Percentiles rank a stretch among this genome's conserved stretches.
Conservation (phyloP, 1,140 invertebrate species). For the Andrena cerasifolii region DNA sequence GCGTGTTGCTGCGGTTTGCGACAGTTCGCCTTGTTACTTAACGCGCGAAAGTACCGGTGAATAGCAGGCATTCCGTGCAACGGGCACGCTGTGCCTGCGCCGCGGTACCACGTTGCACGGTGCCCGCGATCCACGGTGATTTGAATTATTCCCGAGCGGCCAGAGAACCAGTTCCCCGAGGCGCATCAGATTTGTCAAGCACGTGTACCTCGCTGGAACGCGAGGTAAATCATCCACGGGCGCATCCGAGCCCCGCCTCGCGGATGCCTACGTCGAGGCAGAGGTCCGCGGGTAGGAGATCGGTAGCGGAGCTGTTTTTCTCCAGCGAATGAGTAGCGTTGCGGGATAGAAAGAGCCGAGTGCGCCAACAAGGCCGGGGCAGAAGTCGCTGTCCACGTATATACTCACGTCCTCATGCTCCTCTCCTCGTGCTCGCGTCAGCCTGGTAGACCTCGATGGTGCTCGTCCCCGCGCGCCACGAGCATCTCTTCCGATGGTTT, state of each 20-base stretch:
- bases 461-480: no score
- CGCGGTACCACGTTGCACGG: no score
- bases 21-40: constrained; percentile 49
- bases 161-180: constrained; percentile 16
- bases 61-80: constrained; percentile 44
- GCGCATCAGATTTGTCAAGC: constrained; percentile 31
- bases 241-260: no score
- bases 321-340: no score
- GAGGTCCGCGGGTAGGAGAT: no score
- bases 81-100: background rate
- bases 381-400: background rate
- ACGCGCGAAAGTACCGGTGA: constrained; percentile 53
- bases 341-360: constrained; percentile 10
- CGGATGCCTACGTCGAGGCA: no score
- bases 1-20: constrained; percentile 12
- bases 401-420: constrained; percentile 64
- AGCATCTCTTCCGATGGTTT: constrained; percentile 6
- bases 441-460: constrained; percentile 35
- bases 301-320: no score
- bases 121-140: background rate
- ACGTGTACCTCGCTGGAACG: constrained; percentile 15
- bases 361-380: constrained; percentile 21
- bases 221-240: background rate
- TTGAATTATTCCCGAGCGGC: constrained; percentile 1
- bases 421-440: constrained; percentile 38